Evolutionary conservation across 2,113 vertebrate species (phyloP).

Genomic region (Alosa alosa): DNA sequence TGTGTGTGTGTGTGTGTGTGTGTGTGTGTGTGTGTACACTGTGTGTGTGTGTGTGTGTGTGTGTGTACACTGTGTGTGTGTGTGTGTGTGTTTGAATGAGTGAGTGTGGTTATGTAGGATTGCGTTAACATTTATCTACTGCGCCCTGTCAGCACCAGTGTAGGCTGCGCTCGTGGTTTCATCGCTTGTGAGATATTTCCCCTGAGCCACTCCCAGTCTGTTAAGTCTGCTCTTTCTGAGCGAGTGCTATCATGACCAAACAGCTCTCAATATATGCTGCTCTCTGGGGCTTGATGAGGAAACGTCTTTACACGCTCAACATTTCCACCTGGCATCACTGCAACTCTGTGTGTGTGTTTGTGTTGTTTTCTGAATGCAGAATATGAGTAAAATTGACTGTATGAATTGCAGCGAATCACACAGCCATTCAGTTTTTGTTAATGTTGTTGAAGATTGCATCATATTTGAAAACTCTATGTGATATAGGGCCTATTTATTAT

Average conservation of each 20-base stretch:
- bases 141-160: background rate
- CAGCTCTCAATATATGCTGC: background rate
- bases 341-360: background rate
- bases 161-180: background rate
- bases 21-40: too few relatives aligned
- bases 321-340: background rate
- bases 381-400: too few relatives aligned
- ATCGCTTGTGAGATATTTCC: background rate
- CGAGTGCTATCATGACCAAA: background rate
- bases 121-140: background rate
- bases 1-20: too few relatives aligned
- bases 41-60: too few relatives aligned
- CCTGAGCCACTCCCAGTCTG: background rate
- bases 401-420: too few relatives aligned
- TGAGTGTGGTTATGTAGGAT: background rate
- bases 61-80: too few relatives aligned
- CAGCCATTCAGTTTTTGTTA: too few relatives aligned
- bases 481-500: background rate
- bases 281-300: background rate
- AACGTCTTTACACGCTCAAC: background rate
- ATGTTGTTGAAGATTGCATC: background rate
- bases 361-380: background rate
- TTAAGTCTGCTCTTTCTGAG: background rate
- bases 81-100: background rate
- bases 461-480: background rate